Evolutionary conservation across 2,797 vertebrate species (phyloP), one percentile per base, ranked within the genome.

Genomic region (Lycodopsis pacificus): DNA sequence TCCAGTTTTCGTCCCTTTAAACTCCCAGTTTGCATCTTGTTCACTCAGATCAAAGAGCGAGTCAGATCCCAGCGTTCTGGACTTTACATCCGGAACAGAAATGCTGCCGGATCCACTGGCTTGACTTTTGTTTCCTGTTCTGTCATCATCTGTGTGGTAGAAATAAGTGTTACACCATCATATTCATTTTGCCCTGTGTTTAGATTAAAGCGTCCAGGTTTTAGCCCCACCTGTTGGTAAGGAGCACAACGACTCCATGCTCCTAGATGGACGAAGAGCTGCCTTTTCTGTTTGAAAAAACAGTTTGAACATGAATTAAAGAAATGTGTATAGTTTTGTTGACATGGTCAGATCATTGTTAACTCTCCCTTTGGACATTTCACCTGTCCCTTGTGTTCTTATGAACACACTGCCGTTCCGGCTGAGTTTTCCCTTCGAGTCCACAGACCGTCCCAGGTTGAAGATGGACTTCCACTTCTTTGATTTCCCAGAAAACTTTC

Each of bases 381-480:
- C 94, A 97, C 97, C 97, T 88, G 96, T 94, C 65, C 96, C 97
- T 83, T 96, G 96, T 25, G 95, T 95, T 95, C 98, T 96, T 77
- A 99, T 97, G 73, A 99, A 99, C 80, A 99, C 97, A 19, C 98
- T 99, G 30, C 98, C 98, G 0, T 99, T 99, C 61, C 98, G 96
- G 89, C 96, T 99, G 86, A 99, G 94, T 91, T 99, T 99, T 76
- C 97, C 97, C 87, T 99, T 99, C 2, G 97, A 95, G 54, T 99
- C 98, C 36, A 97, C 96, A 48, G 97, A 98, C 32, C 96, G 96
- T 30, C 98, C 98, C 77, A 99, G 94, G 90, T 98, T 98, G 91
- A 99, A 99, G 92, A 99, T 99, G 4, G 97, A 99, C 90, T 97
- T 99, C 98, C 98, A 99, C 88, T 97, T 99, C 92, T 98, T 99